Percentiles rank a stretch among this genome's conserved stretches.
These are phyloP conservation scores for Panorpa germanica DNA, from an alignment of 2,888 invertebrate genomes.

Conservation along the genomic window DNA sequence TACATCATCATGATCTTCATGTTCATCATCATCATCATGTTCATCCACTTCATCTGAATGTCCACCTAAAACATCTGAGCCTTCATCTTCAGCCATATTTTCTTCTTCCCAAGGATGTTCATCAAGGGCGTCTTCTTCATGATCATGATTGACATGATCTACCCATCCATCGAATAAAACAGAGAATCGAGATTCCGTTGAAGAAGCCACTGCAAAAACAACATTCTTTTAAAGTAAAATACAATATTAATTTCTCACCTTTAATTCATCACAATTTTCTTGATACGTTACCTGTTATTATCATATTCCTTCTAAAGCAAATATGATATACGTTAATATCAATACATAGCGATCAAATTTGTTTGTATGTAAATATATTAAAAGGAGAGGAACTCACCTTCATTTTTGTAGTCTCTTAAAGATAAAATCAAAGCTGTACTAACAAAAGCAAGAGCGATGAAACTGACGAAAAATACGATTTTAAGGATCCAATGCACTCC, in stretches of 20 bases:
- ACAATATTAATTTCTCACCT: not conserved
- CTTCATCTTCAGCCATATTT: conserved; percentile 14
- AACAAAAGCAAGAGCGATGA: conserved; percentile 1
- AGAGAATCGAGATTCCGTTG: conserved; percentile 49
- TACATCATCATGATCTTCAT: conserved; percentile 21
- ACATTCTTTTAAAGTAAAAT: conserved; percentile 7
- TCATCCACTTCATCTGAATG: conserved; percentile 18
- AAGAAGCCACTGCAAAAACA: conserved; percentile 33
- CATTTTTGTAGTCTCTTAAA: too few species aligned
- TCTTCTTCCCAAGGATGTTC: conserved; percentile 18
- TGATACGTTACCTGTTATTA: too few species aligned
- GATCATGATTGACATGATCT: too few species aligned
- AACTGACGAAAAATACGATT: conserved; percentile 46
- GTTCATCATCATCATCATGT: conserved; percentile 19
- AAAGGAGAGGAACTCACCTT: too few species aligned
- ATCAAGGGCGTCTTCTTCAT: conserved; percentile 17
- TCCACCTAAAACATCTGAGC: conserved; percentile 16
- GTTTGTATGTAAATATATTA: too few species aligned
- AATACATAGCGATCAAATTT: too few species aligned
- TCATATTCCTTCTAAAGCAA: too few species aligned
- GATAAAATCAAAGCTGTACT: conserved; percentile 4
- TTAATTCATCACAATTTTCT: too few species aligned
- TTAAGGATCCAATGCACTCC: conserved; percentile 75
- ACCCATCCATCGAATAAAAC: conserved; percentile 65
- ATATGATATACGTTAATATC: too few species aligned